Evolutionary conservation across 2,113 vertebrate genomes (phyloP), one percentile per base, ranked within the genome.

Genomic region (Carollia perspicillata): DNA sequence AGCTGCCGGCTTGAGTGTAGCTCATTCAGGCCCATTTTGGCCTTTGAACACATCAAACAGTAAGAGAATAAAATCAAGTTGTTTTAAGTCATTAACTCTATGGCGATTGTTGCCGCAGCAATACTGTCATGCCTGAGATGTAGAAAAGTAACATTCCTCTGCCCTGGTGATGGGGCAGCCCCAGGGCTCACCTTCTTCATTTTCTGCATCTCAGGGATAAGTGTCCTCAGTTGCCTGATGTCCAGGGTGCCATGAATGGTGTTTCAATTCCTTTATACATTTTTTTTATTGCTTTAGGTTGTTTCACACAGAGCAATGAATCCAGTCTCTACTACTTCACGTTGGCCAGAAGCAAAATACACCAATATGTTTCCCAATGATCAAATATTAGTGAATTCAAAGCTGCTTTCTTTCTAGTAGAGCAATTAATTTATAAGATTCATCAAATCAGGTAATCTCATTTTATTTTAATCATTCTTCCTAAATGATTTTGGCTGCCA

Each of bases 371-470:
- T 90, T 87, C 58, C 60, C 47, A 79, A 84, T 49, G 65, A 92
- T 80, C 77, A 95, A 87, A 91, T 37, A 71, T 53, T 51, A 80
- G 51, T 71, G 47, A 66, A 90, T 81, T 92, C 42, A 69, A 90
- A 84, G 33, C 35, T 78, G 6, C 44, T 81, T 94, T 81, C 51
- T 88, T 97, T 95, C 53, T 55, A 65, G 90, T 53, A 72, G 30
- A 96, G 17, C 37, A 84, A 88, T 83, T 96, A 55, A 87, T 90
- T 84, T 90, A 89, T 85, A 37, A 81, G 47, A 77, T 94, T 72
- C 95, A 81, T 84, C 84, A 92, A 92, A 14, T 87, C 79, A 35
- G 37, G 83, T 89, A 95, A 94, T 66, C 30, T 96, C 42, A 35
- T 95, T 90, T 92, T 22, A 44, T 68, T 95, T 93, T 93, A 68